phyloP scores from a whole-genome alignment of 2,113 vertebrate species.

The Dipodomys spectabilis region DNA sequence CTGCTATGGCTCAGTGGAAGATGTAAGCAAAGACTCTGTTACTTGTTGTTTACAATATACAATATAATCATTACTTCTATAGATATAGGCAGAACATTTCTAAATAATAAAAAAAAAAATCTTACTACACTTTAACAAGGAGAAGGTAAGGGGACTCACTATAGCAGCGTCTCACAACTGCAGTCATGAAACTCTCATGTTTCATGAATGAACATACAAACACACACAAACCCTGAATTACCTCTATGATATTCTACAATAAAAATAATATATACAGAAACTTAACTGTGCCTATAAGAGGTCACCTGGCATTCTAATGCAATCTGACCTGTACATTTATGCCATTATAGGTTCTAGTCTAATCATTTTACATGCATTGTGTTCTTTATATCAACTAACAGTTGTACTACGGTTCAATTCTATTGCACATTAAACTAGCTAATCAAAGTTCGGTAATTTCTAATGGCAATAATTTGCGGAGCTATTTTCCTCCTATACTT shows the following conservation, averaged over 20 bases:
- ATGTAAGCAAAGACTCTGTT: slow-evolving; percentile 50
- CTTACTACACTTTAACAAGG: slow-evolving; percentile 61
- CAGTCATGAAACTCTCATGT: slow-evolving; percentile 81
- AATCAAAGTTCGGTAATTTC: slow-evolving; percentile 52
- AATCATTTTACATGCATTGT: neutral
- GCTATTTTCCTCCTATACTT: slow-evolving; percentile 28
- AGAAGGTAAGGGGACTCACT: slow-evolving; percentile 67
- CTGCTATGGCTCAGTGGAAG: slow-evolving; percentile 18
- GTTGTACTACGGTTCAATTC: slow-evolving; percentile 25
- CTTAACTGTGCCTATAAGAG: neutral
- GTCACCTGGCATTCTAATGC: neutral
- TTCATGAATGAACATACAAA: slow-evolving; percentile 73
- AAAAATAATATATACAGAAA: slow-evolving; percentile 57
- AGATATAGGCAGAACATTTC: slow-evolving; percentile 33
- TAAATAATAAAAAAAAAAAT: neutral
- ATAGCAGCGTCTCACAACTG: slow-evolving; percentile 81
- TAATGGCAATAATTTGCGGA: slow-evolving; percentile 36
- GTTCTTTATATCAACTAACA: slow-evolving; percentile 10
- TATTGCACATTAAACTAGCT: slow-evolving; percentile 16
- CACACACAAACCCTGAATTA: slow-evolving; percentile 63
- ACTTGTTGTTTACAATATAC: slow-evolving; percentile 20
- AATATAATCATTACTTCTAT: slow-evolving; percentile 23
- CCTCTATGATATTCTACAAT: slow-evolving; percentile 59
- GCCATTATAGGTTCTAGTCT: neutral
- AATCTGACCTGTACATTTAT: neutral